Conservation (phyloP, 1,140 invertebrate species). For the Metaphire vulgaris region DNA sequence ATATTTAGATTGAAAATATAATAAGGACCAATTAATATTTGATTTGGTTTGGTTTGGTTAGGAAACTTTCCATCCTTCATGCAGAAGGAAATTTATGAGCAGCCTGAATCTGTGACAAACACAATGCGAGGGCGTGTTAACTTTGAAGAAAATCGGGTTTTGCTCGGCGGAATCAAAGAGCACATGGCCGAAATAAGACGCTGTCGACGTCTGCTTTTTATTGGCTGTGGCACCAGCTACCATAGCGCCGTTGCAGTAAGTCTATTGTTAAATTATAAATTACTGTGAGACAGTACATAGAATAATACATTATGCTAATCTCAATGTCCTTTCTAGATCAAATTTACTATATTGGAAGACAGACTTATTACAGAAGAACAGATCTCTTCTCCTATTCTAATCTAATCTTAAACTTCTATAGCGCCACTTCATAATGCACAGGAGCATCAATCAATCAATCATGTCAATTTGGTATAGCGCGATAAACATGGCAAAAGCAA, state of each 20-base stretch:
- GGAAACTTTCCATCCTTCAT: constrained; percentile 96
- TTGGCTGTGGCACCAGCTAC: constrained; percentile 98
- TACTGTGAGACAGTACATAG: not conserved
- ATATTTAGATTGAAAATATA: no score
- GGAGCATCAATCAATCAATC: no score
- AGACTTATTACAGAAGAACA: no score
- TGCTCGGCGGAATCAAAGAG: constrained; percentile 84
- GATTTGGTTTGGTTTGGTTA: no score
- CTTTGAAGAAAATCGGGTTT: constrained; percentile 61
- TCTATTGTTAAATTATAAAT: constrained; percentile 26
- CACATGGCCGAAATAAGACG: constrained; percentile 95
- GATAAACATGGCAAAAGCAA: no score
- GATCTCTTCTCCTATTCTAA: no score
- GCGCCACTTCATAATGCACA: no score
- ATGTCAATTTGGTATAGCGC: no score
- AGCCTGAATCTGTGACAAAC: constrained; percentile 97
- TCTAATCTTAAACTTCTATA: no score
- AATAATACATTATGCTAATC: constrained; percentile 1
- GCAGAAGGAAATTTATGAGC: constrained; percentile 99
- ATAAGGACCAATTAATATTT: no score
- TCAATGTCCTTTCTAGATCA: no score
- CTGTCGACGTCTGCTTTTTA: constrained; percentile 89
- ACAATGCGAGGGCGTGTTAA: constrained; percentile 98
- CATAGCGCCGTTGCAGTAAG: constrained; percentile 87
- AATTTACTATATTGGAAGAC: no score